Conservation (phyloP, 2,113 vertebrate species). For the Anas platyrhynchos region DNA sequence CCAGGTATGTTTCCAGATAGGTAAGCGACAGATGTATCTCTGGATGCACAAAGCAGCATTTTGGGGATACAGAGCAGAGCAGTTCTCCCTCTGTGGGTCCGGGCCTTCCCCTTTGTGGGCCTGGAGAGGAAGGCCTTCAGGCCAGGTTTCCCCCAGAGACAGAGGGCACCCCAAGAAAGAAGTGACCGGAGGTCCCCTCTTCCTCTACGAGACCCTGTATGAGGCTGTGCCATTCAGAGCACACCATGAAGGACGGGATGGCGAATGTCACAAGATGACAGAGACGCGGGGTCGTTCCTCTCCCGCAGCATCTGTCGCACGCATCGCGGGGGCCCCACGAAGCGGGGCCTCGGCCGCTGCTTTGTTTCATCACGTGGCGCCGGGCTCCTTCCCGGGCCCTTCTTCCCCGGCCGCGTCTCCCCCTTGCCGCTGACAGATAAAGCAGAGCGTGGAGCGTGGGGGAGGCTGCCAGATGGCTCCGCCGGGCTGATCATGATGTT, state of each 20-base stretch:
- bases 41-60: not conserved
- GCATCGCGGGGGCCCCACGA: not conserved
- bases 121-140: not conserved
- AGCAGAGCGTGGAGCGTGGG: not conserved
- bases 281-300: not conserved
- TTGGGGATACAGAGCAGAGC: not conserved
- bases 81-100: not conserved
- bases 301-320: not conserved
- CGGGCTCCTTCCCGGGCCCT: not conserved
- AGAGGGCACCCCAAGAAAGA: not conserved
- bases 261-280: not conserved
- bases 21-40: not conserved
- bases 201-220: not conserved
- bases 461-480: constrained; percentile 51
- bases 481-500: not conserved
- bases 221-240: not conserved
- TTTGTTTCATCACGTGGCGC: not conserved
- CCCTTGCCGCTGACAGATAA: not conserved
- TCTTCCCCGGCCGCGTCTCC: constrained; percentile 17
- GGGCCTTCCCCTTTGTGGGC: not conserved
- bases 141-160: not conserved
- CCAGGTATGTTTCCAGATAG: not conserved
- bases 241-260: not conserved
- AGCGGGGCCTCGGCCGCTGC: not conserved
- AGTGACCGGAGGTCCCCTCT: not conserved